These are phyloP conservation scores for Protonibea diacanthus DNA, from an alignment of 2,797 vertebrate genomes.

Conservation along the genomic window DNA sequence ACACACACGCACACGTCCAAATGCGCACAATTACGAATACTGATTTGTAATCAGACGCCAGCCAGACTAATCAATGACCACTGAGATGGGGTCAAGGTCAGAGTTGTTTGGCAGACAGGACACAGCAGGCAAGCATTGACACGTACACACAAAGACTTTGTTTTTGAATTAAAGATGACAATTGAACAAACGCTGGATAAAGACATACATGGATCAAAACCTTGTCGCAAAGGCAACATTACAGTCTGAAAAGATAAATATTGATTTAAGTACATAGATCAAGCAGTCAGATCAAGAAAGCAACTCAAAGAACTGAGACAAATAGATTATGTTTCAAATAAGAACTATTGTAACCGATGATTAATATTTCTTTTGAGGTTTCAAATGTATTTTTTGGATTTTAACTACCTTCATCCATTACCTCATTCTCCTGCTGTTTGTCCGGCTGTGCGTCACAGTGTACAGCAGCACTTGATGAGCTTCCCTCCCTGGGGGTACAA, in stretches of 20 bases:
- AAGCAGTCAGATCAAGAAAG: constrained; percentile 5
- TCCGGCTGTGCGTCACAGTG: constrained; percentile 19
- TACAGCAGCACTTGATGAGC: constrained; percentile 44
- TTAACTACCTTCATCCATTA: background rate
- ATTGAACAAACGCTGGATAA: constrained; percentile 13
- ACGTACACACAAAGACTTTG: background rate
- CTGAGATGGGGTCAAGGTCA: constrained; percentile 51
- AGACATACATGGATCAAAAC: constrained; percentile 5
- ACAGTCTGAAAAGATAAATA: constrained; percentile 11
- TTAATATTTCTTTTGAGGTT: background rate
- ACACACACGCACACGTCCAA: constrained; percentile 7
- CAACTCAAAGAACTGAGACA: background rate
- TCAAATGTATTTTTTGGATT: background rate
- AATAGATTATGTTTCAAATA: background rate
- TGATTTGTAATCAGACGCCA: constrained; percentile 46
- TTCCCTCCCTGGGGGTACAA: constrained; percentile 18
- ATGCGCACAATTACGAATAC: constrained; percentile 22
- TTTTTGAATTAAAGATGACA: constrained; percentile 7
- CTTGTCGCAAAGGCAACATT: constrained; percentile 18
- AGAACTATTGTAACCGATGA: background rate
- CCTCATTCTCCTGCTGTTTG: constrained; percentile 30
- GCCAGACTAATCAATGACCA: constrained; percentile 59
- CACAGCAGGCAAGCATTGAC: constrained; percentile 1
- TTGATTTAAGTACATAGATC: background rate
- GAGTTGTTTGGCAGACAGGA: constrained; percentile 14